Conservation (phyloP, 2,113 vertebrate species). For the Rhynchopsitta pachyrhyncha region DNA sequence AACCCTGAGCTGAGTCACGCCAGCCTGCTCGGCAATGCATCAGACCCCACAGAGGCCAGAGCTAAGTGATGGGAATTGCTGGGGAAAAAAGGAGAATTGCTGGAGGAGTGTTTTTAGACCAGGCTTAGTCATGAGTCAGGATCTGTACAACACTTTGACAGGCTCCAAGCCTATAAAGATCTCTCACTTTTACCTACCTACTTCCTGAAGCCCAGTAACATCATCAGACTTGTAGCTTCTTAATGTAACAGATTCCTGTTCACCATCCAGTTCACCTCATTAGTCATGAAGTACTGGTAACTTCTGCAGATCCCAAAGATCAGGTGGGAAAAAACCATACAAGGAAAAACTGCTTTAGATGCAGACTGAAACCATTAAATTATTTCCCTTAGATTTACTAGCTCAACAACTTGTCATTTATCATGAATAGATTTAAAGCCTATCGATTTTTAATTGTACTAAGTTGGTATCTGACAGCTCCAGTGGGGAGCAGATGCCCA, state of each 20-base stretch:
- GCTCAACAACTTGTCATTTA: background rate
- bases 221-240: background rate
- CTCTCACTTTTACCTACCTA: background rate
- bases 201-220: background rate
- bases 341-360: background rate
- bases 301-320: background rate
- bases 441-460: background rate
- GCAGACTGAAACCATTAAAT: background rate
- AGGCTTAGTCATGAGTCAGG: background rate
- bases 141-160: background rate
- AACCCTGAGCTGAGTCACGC: constrained; percentile 43
- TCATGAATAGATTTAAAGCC: background rate
- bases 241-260: background rate
- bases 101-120: background rate
- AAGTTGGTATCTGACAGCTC: background rate
- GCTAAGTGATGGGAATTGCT: background rate
- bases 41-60: background rate
- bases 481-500: background rate
- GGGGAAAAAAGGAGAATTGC: background rate
- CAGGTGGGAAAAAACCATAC: background rate
- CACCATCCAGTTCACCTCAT: background rate
- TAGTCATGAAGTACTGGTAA: background rate
- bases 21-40: background rate
- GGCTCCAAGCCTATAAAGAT: background rate
- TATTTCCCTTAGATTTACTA: background rate